A percentile compares a stretch with the other conserved stretches of the same genome.
These are phyloP conservation scores for Tauraco erythrolophus DNA, from an alignment of 2,113 vertebrate species.

Conservation along the genomic window DNA sequence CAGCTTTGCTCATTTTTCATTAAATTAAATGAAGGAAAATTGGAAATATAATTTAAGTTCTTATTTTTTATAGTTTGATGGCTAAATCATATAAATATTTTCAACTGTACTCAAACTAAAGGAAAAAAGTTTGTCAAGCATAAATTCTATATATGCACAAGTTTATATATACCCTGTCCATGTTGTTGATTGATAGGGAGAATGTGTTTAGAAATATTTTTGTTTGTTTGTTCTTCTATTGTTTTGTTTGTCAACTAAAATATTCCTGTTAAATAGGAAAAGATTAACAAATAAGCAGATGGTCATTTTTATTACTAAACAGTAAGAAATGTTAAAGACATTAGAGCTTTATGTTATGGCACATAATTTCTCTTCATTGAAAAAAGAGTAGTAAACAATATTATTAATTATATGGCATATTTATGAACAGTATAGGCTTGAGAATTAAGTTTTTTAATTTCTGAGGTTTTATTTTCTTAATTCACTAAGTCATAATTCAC, in stretches of 20 bases:
- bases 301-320: neutral
- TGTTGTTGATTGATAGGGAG: neutral
- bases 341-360: neutral
- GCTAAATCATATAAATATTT: neutral
- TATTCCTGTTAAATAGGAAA: neutral
- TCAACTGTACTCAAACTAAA: neutral
- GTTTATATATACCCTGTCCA: neutral
- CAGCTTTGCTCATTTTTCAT: neutral
- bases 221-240: neutral
- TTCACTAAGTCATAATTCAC: neutral
- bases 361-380: neutral
- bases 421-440: neutral
- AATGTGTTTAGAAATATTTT: neutral
- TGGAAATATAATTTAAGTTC: neutral
- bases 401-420: neutral
- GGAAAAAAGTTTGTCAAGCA: neutral
- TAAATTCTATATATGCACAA: neutral
- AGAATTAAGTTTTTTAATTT: neutral
- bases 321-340: neutral
- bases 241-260: neutral
- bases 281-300: neutral
- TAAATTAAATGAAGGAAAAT: neutral
- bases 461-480: neutral
- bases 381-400: neutral
- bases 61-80: neutral